phyloP scores from a whole-genome alignment of 2,888 invertebrate genomes.

The Leptopilina myrica region DNA sequence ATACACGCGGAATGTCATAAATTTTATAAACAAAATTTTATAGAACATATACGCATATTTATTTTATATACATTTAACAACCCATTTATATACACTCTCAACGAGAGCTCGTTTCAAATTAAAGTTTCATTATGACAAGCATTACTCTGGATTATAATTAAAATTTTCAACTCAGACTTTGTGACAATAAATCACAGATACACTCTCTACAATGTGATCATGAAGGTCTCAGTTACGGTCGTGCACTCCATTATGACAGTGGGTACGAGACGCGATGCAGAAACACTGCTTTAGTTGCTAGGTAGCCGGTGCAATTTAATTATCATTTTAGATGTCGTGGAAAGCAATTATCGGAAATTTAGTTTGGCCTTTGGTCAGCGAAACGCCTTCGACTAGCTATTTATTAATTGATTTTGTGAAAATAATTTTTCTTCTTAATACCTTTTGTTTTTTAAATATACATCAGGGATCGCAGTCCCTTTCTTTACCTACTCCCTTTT shows the following conservation, averaged over 20 bases:
- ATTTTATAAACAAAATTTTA: neutral
- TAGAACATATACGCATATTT: neutral
- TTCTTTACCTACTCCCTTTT: no score
- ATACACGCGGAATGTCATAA: no score
- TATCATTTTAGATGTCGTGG: conserved; percentile 73
- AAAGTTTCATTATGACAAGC: neutral
- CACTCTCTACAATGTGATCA: neutral
- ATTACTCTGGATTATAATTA: neutral
- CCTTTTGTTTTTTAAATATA: no score
- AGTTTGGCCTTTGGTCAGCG: conserved; percentile 69
- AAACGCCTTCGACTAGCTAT: conserved; percentile 51
- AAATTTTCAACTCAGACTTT: conserved; percentile 16
- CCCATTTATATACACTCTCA: neutral
- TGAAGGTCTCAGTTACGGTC: conserved; percentile 5
- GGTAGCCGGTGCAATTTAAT: conserved; percentile 69
- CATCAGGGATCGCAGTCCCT: no score
- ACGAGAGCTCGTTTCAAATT: conserved; percentile 6
- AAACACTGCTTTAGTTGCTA: conserved; percentile 43
- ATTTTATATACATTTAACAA: neutral
- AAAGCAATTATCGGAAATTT: conserved; percentile 75
- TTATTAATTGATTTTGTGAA: no score
- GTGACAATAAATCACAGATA: neutral
- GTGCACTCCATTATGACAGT: conserved; percentile 4
- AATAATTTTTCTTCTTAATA: no score
- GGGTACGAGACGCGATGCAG: neutral